Evolutionary conservation across 2,888 invertebrate species (phyloP).

Genomic region (Dasypogon diadema): DNA sequence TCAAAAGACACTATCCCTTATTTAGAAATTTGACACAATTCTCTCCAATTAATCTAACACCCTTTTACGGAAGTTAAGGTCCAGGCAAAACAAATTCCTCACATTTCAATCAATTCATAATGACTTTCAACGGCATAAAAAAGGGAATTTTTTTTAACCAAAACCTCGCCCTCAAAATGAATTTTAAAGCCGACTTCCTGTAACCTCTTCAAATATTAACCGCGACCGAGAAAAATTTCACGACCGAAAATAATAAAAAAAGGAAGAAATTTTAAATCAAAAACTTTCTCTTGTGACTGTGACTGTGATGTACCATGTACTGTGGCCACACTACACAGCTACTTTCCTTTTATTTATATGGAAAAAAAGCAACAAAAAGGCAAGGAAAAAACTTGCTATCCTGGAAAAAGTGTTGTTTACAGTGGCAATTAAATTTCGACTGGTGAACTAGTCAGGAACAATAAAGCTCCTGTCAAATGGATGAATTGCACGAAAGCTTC

Average conservation of each 20-base stretch:
- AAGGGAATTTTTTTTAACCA: too few relatives aligned
- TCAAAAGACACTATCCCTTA: too few relatives aligned
- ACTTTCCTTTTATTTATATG: not conserved
- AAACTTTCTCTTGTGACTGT: conserved; percentile 4
- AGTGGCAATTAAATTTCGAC: conserved; percentile 41
- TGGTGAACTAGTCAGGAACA: conserved; percentile 28
- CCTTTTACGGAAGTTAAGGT: too few relatives aligned
- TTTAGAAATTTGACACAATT: too few relatives aligned
- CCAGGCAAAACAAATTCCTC: too few relatives aligned
- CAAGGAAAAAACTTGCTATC: not conserved
- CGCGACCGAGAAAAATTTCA: not conserved
- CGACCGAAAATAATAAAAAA: not conserved
- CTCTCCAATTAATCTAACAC: too few relatives aligned
- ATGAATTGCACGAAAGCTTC: conserved; percentile 39
- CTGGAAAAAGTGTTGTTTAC: conserved; percentile 27
- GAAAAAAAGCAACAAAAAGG: not conserved
- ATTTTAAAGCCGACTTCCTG: conserved; percentile 21
- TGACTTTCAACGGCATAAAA: too few relatives aligned
- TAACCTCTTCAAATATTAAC: conserved; percentile 32
- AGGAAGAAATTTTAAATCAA: not conserved
- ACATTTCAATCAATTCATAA: too few relatives aligned
- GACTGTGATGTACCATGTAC: not conserved
- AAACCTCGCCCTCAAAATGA: not conserved
- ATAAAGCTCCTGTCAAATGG: conserved; percentile 35
- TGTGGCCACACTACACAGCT: not conserved